Percentiles rank a stretch among this genome's conserved stretches.
phyloP scores from a whole-genome alignment of 2,888 invertebrate species.

The Ophion ellenae region DNA sequence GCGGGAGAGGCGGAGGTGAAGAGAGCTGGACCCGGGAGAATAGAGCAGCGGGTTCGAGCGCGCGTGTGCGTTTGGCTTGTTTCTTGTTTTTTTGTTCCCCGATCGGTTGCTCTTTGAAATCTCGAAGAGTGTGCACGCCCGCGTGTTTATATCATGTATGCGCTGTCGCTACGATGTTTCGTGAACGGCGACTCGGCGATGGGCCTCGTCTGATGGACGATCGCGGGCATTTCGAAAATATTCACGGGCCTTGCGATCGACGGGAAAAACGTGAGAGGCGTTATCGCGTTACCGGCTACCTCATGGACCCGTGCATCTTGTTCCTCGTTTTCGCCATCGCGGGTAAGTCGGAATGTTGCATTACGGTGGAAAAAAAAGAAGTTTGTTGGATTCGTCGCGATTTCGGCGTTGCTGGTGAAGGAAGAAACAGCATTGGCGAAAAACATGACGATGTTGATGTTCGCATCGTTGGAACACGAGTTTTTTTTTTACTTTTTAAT shows the following conservation, averaged over 20 bases:
- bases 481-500: too few species aligned
- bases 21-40: not conserved
- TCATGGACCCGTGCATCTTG: constrained; percentile 68
- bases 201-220: constrained; percentile 54
- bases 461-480: too few species aligned
- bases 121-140: not conserved
- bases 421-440: too few species aligned
- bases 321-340: constrained; percentile 61
- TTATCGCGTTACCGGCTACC: constrained; percentile 53
- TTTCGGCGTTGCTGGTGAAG: too few species aligned
- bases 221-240: constrained; percentile 29
- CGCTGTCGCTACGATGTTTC: constrained; percentile 28
- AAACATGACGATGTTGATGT: too few species aligned
- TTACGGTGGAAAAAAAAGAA: not conserved
- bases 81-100: not conserved
- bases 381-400: too few species aligned
- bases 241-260: constrained; percentile 27
- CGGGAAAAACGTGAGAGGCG: constrained; percentile 43
- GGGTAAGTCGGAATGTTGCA: constrained; percentile 56
- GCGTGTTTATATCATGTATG: constrained; percentile 22
- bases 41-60: not conserved
- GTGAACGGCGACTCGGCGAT: constrained; percentile 11
- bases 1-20: constrained; percentile 4
- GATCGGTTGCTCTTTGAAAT: not conserved
- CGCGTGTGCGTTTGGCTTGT: not conserved